Evolutionary conservation across 1,140 invertebrate species (phyloP), one percentile per base, ranked within the genome.

Genomic region (Anoplolepis gracilipes): DNA sequence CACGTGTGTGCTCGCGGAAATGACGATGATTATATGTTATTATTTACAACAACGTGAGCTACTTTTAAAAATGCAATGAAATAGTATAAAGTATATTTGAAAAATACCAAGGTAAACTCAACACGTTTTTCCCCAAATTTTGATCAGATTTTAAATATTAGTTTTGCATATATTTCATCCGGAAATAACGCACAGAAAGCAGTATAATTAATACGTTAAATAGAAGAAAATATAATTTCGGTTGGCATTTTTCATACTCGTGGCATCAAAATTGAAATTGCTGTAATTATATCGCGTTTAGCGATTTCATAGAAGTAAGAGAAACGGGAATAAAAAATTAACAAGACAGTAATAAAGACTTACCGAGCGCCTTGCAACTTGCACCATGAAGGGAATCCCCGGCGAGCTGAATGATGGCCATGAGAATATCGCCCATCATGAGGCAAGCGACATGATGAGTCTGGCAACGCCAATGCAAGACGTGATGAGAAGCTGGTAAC

Each of bases 401-500:
- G 25, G 96, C 95, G 11, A 97, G 95, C 92, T 97, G 97, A 89
- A 96, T 97, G 91, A 96, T 96, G 82, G 97, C 97, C 93, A 98
- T 96, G 90, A 97, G 95, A 57, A 97, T 95, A 93, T 98, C 97
- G 61, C 97, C 97, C 84, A 98, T 94, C 93, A 98, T 96, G 76
- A 98, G 96, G 92, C 97, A 97, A 65, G 96, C 96, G 85, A 98
- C 97, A 93, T 98, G 97, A 94, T 97, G 96, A 72, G 97, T 97
- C 95, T 98, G 97, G 92, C 97, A 98, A 82, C 97, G 96, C 97
- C 97, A 98, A 93, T 98, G 97, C 82, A 98, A 95, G 64, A 97
- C 97, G 95, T 98, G 97, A 95, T 98, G 97, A 78, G 97, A 97
- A 22, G 97, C 96, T 36, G 97, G 97, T 90, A 98, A 94, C 86